Evolutionary conservation across 1,140 invertebrate genomes (phyloP).

Genomic region (Cheumatopsyche charites): DNA sequence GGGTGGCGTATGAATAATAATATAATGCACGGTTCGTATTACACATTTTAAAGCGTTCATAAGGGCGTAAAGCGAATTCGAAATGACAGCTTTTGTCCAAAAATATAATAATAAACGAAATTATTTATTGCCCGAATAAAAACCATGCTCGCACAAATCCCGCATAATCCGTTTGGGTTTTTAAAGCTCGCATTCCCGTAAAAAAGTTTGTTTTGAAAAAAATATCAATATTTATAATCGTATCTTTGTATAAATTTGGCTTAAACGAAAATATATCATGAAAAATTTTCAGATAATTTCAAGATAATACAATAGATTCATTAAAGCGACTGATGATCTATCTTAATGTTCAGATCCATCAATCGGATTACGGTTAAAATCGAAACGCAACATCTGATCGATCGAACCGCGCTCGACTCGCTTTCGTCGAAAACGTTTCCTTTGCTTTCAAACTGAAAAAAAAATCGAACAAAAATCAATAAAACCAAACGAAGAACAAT

Average conservation of each 20-base stretch:
- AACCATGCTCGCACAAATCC: slow-evolving; percentile 10
- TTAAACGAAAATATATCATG: too few relatives aligned
- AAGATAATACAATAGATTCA: too few relatives aligned
- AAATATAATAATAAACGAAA: slow-evolving; percentile 45
- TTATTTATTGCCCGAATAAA: slow-evolving; percentile 44
- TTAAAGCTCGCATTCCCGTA: not conserved
- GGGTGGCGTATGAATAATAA: slow-evolving; percentile 45
- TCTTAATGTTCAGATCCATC: too few relatives aligned
- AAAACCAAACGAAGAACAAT: not conserved
- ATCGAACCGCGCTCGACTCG: too few relatives aligned
- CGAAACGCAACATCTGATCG: too few relatives aligned
- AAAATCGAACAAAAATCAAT: too few relatives aligned
- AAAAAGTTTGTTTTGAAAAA: too few relatives aligned
- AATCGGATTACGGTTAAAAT: too few relatives aligned
- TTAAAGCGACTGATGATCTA: too few relatives aligned
- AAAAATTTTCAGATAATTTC: too few relatives aligned
- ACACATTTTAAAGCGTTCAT: slow-evolving; percentile 48
- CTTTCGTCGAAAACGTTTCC: not conserved
- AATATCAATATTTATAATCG: not conserved
- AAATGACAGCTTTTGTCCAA: slow-evolving; percentile 49
- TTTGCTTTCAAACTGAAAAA: too few relatives aligned
- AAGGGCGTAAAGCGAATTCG: slow-evolving; percentile 47
- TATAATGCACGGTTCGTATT: slow-evolving; percentile 46
- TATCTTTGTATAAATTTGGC: too few relatives aligned
- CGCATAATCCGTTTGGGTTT: slow-evolving; percentile 31